A percentile compares a stretch with the other conserved stretches of the same genome.
These are phyloP conservation scores for Galago senegalensis DNA, from an alignment of 2,797 vertebrate species.

Conservation along the genomic window DNA sequence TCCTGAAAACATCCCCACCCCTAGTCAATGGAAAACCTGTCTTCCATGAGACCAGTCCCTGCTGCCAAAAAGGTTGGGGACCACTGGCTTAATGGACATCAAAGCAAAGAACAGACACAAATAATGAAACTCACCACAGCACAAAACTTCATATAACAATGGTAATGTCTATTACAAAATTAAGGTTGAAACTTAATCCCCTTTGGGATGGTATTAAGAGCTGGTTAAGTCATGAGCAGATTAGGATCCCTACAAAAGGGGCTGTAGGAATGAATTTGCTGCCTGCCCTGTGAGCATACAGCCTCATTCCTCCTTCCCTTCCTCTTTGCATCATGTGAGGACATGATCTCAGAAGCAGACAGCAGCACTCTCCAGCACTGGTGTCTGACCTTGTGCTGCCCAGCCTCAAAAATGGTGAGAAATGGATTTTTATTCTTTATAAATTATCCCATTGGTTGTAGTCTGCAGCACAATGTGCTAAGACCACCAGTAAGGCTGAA, in stretches of 20 bases:
- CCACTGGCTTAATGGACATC: neutral
- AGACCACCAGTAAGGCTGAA: neutral
- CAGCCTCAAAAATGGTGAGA: neutral
- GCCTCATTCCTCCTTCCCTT: neutral
- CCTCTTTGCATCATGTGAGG: neutral
- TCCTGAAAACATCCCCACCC: no score
- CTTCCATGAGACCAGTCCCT: no score
- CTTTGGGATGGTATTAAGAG: neutral
- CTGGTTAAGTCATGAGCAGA: neutral
- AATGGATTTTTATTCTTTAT: neutral
- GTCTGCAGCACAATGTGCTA: neutral
- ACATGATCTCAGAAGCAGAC: neutral
- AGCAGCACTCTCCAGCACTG: no score
- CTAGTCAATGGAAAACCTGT: no score
- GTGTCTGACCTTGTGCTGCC: neutral
- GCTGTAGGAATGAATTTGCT: neutral
- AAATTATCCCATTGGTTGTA: neutral
- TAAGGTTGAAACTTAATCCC: neutral
- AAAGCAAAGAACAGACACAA: conserved; percentile 1
- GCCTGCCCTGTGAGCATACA: neutral
- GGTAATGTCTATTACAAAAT: neutral
- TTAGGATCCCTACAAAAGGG: neutral
- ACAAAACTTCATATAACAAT: neutral
- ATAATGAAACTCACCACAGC: conserved; percentile 29
- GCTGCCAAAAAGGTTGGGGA: no score